Percentiles rank a stretch among this genome's conserved stretches.
Conservation (phyloP, 2,797 vertebrate genomes). For the Lemur catta region DNA sequence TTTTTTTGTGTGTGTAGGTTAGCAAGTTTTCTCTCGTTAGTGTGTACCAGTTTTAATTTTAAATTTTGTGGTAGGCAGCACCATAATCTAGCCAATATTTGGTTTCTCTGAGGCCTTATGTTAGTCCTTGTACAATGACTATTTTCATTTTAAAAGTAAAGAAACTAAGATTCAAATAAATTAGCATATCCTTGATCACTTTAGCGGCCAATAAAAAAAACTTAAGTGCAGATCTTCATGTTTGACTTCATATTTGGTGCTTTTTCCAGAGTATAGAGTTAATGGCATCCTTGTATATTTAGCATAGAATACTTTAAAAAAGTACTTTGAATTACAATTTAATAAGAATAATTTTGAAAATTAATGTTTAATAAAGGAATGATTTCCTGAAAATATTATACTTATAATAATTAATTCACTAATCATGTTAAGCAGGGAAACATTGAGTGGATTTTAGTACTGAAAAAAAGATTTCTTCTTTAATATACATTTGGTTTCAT, state of each 20-base stretch:
- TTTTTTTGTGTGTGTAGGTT: neutral
- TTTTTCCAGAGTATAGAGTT: neutral
- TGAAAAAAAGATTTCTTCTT: neutral
- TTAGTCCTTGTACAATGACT: neutral
- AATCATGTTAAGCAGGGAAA: neutral
- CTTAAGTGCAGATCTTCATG: neutral
- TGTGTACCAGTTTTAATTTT: neutral
- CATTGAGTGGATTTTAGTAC: neutral
- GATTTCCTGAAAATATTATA: neutral
- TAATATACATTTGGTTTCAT: neutral
- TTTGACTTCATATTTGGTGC: neutral
- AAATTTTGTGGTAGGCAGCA: neutral
- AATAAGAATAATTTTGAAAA: neutral
- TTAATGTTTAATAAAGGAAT: neutral
- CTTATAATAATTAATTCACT: neutral
- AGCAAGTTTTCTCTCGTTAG: neutral
- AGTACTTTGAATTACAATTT: neutral
- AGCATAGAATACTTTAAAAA: neutral
- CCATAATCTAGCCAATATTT: neutral
- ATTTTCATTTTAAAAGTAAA: neutral
- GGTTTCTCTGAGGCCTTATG: neutral
- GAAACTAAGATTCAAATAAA: neutral
- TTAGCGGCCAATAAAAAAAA: neutral
- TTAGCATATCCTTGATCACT: neutral
- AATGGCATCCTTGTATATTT: neutral